Evolutionary conservation across 2,888 invertebrate genomes (phyloP).

Genomic region (Cistogaster globosa): DNA sequence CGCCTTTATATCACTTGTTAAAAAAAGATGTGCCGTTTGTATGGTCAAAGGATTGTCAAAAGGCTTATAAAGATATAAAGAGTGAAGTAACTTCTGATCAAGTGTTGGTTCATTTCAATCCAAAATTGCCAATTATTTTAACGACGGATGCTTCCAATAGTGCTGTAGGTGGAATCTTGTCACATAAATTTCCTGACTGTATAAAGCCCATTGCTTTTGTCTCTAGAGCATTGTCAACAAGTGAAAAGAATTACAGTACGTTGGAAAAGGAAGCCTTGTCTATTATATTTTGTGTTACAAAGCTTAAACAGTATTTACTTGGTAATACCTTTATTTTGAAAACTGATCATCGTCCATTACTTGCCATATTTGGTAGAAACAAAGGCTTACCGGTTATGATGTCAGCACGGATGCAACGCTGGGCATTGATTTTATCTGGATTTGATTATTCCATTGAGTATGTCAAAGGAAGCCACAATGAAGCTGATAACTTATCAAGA

Average conservation of each 20-base stretch:
- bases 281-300: conserved; percentile 59
- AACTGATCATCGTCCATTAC: conserved; percentile 68
- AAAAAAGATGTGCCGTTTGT: conserved; percentile 67
- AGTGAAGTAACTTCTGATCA: conserved; percentile 50
- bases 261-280: conserved; percentile 66
- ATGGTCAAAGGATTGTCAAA: conserved; percentile 75
- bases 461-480: conserved; percentile 58
- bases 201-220: conserved; percentile 67
- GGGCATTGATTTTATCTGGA: conserved; percentile 62
- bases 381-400: conserved; percentile 65
- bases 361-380: no score
- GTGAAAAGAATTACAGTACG: no score
- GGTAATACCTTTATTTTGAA: conserved; percentile 58
- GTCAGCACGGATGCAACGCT: conserved; percentile 40
- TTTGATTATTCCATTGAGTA: conserved; percentile 59
- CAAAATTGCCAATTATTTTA: conserved; percentile 72
- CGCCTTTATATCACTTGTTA: conserved; percentile 60
- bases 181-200: conserved; percentile 60
- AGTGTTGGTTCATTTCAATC: conserved; percentile 72
- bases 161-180: conserved; percentile 68
- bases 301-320: conserved; percentile 66
- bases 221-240: conserved; percentile 66
- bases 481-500: conserved; percentile 48
- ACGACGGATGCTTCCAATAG: no score
- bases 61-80: conserved; percentile 70